A percentile compares a stretch with the other conserved stretches of the same genome.
Conservation (phyloP, 2,888 invertebrate species). For the Syritta pipiens region DNA sequence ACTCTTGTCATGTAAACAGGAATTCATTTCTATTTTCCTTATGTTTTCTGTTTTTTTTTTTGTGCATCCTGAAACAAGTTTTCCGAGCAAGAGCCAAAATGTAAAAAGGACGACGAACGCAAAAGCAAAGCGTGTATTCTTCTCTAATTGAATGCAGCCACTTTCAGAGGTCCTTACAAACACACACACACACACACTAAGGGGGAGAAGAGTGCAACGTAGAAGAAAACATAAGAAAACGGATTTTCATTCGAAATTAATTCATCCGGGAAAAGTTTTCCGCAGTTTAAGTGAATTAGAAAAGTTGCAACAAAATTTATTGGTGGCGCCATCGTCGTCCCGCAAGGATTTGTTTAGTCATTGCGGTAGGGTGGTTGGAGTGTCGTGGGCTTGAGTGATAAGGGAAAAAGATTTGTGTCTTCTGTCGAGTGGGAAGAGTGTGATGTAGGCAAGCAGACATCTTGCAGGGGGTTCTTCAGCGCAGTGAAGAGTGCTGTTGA, state of each 20-base stretch:
- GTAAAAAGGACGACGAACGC: slow-evolving; percentile 12
- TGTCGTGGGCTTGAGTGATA: no score
- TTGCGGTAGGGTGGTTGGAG: no score
- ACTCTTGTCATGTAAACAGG: slow-evolving; percentile 44
- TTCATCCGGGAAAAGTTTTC: slow-evolving; percentile 59
- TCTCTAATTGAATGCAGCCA: slow-evolving; percentile 51
- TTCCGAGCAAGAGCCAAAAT: slow-evolving; percentile 24
- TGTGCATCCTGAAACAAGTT: slow-evolving; percentile 3
- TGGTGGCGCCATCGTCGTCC: slow-evolving; percentile 65
- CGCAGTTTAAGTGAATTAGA: slow-evolving; percentile 66
- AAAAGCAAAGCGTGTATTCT: slow-evolving; percentile 39
- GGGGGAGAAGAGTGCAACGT: background rate
- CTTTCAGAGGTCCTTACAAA: background rate
- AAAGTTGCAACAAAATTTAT: slow-evolving; percentile 65
- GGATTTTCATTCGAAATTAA: slow-evolving; percentile 64
- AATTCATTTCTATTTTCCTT: slow-evolving; percentile 23
- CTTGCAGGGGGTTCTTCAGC: no score
- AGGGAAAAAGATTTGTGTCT: no score
- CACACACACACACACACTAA: slow-evolving; percentile 24
- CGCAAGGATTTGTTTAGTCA: no score
- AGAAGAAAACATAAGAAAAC: slow-evolving; percentile 31
- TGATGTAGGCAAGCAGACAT: no score
- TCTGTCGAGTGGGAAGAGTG: no score
- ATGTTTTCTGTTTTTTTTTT: slow-evolving; percentile 7
- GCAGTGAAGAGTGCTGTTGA: no score